phyloP scores from a whole-genome alignment of 92 coral and sea anemone genomes.

The Palythoa heliodiscus region DNA sequence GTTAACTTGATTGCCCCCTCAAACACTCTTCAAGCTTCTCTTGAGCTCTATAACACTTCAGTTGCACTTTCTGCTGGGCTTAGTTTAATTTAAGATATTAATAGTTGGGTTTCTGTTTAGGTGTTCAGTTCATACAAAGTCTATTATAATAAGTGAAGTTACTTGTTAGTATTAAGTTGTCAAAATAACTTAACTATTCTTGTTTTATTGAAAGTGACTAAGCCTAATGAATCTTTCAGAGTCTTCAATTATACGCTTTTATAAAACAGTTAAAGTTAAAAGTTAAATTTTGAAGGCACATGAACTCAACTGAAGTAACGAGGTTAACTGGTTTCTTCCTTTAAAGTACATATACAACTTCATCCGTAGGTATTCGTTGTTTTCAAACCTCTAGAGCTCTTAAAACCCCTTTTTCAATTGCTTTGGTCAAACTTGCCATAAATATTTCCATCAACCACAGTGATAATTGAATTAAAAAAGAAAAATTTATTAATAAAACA shows the following conservation, averaged over 20 bases:
- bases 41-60: background rate
- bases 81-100: background rate
- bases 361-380: too few relatives aligned
- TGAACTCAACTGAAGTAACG: background rate
- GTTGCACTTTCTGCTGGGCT: background rate
- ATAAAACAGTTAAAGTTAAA: background rate
- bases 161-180: background rate
- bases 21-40: background rate
- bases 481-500: background rate
- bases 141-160: background rate
- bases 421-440: background rate
- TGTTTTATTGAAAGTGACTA: background rate
- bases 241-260: background rate
- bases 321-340: background rate
- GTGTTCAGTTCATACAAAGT: background rate
- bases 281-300: background rate
- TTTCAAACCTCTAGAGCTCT: background rate
- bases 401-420: background rate
- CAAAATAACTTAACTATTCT: background rate
- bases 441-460: slow-evolving; percentile 2
- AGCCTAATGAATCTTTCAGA: background rate
- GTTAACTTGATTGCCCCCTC: background rate
- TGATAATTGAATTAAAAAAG: slow-evolving; percentile 24
- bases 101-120: slow-evolving; percentile 2
- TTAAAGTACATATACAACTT: background rate